Base-by-base conservation (phyloP, 2,888 invertebrate species). In the Stenolophus ochropezus region DNA sequence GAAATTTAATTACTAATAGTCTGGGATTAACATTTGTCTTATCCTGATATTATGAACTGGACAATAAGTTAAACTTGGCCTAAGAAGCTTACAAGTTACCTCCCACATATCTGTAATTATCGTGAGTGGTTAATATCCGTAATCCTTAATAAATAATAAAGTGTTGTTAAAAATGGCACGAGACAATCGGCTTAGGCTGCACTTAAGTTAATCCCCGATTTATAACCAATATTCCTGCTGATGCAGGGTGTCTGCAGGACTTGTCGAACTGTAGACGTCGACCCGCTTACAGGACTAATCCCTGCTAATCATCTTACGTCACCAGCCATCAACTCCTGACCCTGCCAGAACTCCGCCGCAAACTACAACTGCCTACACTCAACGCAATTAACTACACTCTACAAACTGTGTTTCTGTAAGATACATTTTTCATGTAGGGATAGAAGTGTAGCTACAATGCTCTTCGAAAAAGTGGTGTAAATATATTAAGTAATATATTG, bases 281-380 rank as follows among this genome's bases (percentile, higher is more conserved):
- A 23, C 18, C 4, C 33, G 80, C 80, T 80, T 80, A 71, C 80
- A 53, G 8, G 56, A 18, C 73, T 80, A 80, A 80, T 80, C 80
- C 53, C 20, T 80, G 53, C 58, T 80, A 80, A 80, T 80, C 80
- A 80, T 80, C 80, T 80, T 80, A 80, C 80, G 80, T 80, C 80
- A 73, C 73, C 73, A 71, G 80, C 33, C 80, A 80, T 80, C 80
- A 80, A 53, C 8, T 61, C 56, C 51, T 51, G 51, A 18, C 51
- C 51, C 51, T 14, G 51, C 8, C 16, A 16, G 2, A 6, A 51
- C 14, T 51, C 51, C 14, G 56, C 33, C 2, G 8, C 33, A 42
- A 42, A 42, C 33, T 8, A 42, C 33, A 42, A 42, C 11, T 42
- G 11, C 6, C 6, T 42, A 42, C 33, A n/a, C n/a, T n/a, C n/a